A percentile compares a stretch with the other conserved stretches of the same genome.
Evolutionary conservation across 2,797 vertebrate species (phyloP).

Genomic region (Mionectes olivaceus): DNA sequence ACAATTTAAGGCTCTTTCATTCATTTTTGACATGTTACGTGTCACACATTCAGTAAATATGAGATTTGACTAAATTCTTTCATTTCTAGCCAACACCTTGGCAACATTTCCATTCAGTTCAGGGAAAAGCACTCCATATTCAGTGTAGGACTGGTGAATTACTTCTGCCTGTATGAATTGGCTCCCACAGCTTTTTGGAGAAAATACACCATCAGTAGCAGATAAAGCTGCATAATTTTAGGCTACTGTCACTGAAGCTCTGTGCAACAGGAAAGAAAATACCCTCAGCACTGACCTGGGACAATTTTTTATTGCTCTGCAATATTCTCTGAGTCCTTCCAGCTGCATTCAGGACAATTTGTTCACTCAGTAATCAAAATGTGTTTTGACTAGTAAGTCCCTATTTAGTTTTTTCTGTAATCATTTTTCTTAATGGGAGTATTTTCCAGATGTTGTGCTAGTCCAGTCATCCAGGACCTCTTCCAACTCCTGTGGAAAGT

Average conservation of each 20-base stretch:
- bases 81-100: background rate
- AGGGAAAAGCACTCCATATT: background rate
- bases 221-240: background rate
- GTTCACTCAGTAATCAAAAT: slow-evolving; percentile 76
- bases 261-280: slow-evolving; percentile 14
- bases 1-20: background rate
- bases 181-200: background rate
- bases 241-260: slow-evolving; percentile 25
- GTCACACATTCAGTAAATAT: background rate
- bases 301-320: slow-evolving; percentile 22
- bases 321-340: slow-evolving; percentile 27
- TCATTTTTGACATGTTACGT: background rate
- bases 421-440: slow-evolving; percentile 80
- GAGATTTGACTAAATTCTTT: background rate
- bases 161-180: background rate
- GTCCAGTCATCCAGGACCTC: slow-evolving; percentile 75
- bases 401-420: slow-evolving; percentile 77
- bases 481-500: slow-evolving; percentile 81
- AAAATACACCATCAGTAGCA: slow-evolving; percentile 26
- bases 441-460: slow-evolving; percentile 83
- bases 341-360: slow-evolving; percentile 75
- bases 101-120: background rate
- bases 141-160: background rate
- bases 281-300: background rate
- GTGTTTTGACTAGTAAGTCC: slow-evolving; percentile 77